These are phyloP conservation scores for Pomacea maculata DNA, from an alignment of 1,140 invertebrate species.

Conservation along the genomic window DNA sequence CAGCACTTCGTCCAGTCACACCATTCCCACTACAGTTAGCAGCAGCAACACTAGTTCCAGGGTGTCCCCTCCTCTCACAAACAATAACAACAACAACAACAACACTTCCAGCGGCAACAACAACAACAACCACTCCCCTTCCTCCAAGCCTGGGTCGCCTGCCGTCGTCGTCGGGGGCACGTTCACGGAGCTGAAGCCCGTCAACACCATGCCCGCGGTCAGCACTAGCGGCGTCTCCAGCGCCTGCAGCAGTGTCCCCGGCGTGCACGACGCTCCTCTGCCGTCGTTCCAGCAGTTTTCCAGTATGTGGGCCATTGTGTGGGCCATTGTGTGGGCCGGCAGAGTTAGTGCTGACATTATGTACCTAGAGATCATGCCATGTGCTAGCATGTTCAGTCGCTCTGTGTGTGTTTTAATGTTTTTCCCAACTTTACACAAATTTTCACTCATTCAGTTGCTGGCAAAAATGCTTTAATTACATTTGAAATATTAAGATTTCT, in stretches of 20 bases:
- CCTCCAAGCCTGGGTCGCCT: constrained; percentile 19
- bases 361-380: no score
- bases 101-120: constrained; percentile 17
- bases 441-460: no score
- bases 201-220: constrained; percentile 7
- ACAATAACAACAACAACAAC: constrained; percentile 16
- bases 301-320: constrained; percentile 8
- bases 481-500: no score
- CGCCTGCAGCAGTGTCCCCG: neutral
- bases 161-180: constrained; percentile 8
- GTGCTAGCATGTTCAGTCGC: no score
- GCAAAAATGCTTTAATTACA: no score
- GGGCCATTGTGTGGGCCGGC: no score
- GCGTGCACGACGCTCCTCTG: constrained; percentile 7
- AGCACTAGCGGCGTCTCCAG: neutral
- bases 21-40: no score
- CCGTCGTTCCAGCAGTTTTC: constrained; percentile 16
- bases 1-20: no score
- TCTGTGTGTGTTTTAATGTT: no score
- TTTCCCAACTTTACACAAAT: no score
- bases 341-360: no score
- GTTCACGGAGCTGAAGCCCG: constrained; percentile 32
- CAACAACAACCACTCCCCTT: constrained; percentile 27
- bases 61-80: constrained; percentile 6
- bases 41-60: no score